Percentiles rank a stretch among this genome's conserved stretches.
Evolutionary conservation across 1,140 invertebrate genomes (phyloP).

Genomic region (Ctenoplectra terminalis): DNA sequence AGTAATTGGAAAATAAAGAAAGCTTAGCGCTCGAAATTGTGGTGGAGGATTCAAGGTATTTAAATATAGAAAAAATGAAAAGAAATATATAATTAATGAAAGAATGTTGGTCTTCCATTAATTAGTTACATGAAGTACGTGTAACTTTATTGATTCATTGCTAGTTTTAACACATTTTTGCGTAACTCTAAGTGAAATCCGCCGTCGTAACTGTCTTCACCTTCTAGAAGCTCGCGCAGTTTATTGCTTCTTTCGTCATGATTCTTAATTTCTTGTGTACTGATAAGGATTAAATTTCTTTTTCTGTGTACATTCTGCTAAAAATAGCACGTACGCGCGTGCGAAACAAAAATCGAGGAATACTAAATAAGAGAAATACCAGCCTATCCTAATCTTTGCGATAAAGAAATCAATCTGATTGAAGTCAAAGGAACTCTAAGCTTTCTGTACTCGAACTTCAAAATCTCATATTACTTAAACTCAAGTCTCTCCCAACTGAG

Average conservation of each 20-base stretch:
- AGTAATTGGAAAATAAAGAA: no score
- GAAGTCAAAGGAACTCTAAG: no score
- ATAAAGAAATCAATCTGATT: no score
- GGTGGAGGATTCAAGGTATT: no score
- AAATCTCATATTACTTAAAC: no score
- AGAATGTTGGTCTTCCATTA: no score
- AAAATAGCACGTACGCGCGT: neutral
- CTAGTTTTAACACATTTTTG: constrained; percentile 2
- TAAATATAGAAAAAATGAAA: no score
- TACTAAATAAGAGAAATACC: neutral
- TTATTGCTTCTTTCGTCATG: neutral
- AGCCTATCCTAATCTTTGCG: no score
- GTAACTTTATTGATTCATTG: neutral
- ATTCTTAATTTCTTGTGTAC: neutral
- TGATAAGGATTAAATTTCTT: neutral
- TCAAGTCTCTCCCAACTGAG: no score
- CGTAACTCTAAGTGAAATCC: neutral
- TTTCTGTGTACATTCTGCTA: neutral
- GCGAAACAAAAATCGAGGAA: neutral
- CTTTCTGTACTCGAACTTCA: no score
- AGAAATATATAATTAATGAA: no score
- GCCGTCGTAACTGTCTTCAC: neutral
- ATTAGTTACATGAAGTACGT: neutral
- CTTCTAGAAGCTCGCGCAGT: neutral
- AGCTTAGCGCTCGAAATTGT: no score